Evolutionary conservation across 2,888 invertebrate species (phyloP), one percentile per base, ranked within the genome.

Genomic region (Trachelus tabidus): DNA sequence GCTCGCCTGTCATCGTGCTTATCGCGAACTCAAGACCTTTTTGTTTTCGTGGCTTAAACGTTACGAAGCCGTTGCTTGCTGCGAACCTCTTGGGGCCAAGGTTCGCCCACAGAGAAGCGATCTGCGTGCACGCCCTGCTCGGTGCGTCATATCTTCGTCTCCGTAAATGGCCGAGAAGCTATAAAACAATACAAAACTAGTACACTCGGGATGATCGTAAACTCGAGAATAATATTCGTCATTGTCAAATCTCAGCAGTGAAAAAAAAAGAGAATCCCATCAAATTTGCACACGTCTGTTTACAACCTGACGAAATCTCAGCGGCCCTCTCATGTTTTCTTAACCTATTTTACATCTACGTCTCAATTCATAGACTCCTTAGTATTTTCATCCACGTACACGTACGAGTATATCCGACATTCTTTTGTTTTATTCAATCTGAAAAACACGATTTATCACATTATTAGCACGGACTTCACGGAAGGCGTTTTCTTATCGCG

Each of bases 121-220:
- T 76, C 84, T 79, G 77, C 34, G 77, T 78, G 79, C 79, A 82
- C 80, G 71, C 80, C 77, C 80, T 69, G 73, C 75, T 80, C 69
- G 71, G 11, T 77, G 68, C 68, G 77, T 78, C 76, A 76, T 68
- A 80, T 69, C n/a, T 69, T 34, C 34, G 15, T 40, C 40, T 40
- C 15, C 15, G 40, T 40, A 40, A 40, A 40, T 40, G 40, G 40
- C 15, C 40, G 40, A 40, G 15, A 4, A 15, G 6, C 40, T 40
- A 15, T 40, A 4, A 40, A 40, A 40, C 40, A 40, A 40, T 40
- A 40, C 15, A 15, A 40, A 40, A 40, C 37, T 40, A 6, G 40
- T 40, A 0, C 40, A 40, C 40, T 40, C 40, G 6, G 40, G 40
- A 40, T 15, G 15, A 6, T 15, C 40, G 15, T 40, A 2, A 40